Evolutionary conservation across 2,797 vertebrate genomes (phyloP), one percentile per base, ranked within the genome.

Genomic region (Champsocephalus esox): DNA sequence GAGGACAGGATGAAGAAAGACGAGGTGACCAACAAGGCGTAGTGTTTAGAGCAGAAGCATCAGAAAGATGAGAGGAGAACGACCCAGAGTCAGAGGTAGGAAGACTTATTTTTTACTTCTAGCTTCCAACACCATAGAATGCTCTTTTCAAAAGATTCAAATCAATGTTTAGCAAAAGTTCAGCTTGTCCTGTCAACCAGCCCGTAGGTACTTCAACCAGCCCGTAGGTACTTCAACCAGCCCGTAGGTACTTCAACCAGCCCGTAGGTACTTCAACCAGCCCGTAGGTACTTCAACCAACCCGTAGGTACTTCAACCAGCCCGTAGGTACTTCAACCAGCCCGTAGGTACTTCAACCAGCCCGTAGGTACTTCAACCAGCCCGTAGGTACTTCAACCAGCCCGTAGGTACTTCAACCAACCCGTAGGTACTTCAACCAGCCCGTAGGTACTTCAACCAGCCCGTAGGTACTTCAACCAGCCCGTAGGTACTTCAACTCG

Each of bases 1-100:
- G 19, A 70, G 49, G 60, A 48, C 50, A 68, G 66, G 56, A 50
- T 62, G 72, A n/a, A 52, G 13, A 75, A 16, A 66, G 62, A 63
- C 45, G 24, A 73, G 9, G 9, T 58, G 67, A 61, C 44, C 60
- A 1, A 7, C 34, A 12, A 0, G 57, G 14, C 43, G 52, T 48
- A 62, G 57, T 19, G 19, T 21, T 44, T 58, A 64, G 70, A 70
- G 41, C 41, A 75, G 75, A 69, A 67, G 28, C 12, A 2, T 3
- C 12, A 50, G 43, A 65, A 12, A 52, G 46, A 73, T 8, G 12
- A 45, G 46, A 73, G 3, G 13, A 45, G 44, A 16, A n/a, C 48
- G 44, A 70, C 62, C 28, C 10, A 44, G 55, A 62, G 28, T 67
- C 34, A 24, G 59, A 74, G 46, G 55, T 64, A 32, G 46, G 57